Conservation (phyloP, 2,797 vertebrate species). For the Catharus ustulatus region DNA sequence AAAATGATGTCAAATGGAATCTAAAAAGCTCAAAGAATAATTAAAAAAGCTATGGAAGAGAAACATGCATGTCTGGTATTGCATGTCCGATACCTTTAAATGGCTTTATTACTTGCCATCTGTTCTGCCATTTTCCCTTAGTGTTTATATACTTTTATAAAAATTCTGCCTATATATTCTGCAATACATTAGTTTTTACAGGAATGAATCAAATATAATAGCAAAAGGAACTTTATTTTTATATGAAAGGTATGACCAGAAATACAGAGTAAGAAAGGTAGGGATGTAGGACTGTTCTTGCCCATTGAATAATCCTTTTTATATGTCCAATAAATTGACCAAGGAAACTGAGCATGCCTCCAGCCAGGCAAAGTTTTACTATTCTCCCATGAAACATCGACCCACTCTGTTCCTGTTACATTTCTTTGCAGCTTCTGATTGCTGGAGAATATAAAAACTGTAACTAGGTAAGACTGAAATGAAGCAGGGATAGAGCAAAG, state of each 20-base stretch:
- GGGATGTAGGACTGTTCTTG: constrained; percentile 12
- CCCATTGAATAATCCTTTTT: constrained; percentile 50
- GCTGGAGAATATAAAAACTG: constrained; percentile 51
- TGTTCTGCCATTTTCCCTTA: constrained; percentile 33
- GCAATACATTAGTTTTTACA: constrained; percentile 26
- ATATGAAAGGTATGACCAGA: constrained; percentile 37
- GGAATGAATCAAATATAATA: constrained; percentile 28
- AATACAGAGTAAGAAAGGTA: constrained; percentile 22
- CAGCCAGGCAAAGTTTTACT: constrained; percentile 54
- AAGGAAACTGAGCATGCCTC: constrained; percentile 24
- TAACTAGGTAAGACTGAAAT: constrained; percentile 69
- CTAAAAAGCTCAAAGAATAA: neutral
- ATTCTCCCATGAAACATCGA: constrained; percentile 58
- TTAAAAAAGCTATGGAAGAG: neutral
- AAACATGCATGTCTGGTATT: neutral
- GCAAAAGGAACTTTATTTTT: constrained; percentile 51
- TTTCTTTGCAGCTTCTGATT: constrained; percentile 55
- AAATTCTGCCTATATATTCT: constrained; percentile 28
- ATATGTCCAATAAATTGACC: constrained; percentile 37
- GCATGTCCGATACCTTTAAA: constrained; percentile 9
- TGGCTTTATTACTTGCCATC: constrained; percentile 10
- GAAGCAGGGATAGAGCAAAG: constrained; percentile 43
- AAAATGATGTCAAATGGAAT: neutral
- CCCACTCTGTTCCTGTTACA: constrained; percentile 19
- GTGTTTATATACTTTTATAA: constrained; percentile 43